Conservation (phyloP, 2,888 invertebrate genomes). For the Pristionchus entomophagus region DNA sequence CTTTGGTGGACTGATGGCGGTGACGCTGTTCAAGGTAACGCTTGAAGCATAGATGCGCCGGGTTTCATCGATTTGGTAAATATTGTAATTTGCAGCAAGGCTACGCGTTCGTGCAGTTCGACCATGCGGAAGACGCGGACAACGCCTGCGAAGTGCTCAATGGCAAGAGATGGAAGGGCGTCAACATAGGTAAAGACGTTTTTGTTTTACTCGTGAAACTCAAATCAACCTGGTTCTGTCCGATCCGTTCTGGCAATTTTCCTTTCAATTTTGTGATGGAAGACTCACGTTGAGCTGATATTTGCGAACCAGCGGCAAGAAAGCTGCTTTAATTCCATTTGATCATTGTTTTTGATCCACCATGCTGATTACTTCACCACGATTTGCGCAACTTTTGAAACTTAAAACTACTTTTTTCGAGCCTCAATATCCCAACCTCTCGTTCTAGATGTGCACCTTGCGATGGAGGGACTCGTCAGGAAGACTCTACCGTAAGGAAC, state of each 20-base stretch:
- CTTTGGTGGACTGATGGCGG: constrained; percentile 5
- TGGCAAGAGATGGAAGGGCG: constrained; percentile 44
- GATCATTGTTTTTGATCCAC: not conserved
- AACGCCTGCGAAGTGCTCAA: constrained; percentile 43
- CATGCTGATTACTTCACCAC: not conserved
- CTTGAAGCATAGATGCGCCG: not conserved
- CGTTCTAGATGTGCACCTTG: constrained; percentile 64
- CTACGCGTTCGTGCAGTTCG: constrained; percentile 45
- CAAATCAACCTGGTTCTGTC: too few relatives aligned
- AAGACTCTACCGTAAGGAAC: constrained; percentile 41
- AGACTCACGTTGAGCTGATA: too few relatives aligned
- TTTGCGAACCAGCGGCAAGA: not conserved
- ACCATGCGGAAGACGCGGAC: constrained; percentile 31
- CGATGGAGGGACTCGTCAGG: constrained; percentile 56
- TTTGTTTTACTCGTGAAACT: too few relatives aligned
- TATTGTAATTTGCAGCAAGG: not conserved
- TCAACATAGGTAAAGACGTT: not conserved
- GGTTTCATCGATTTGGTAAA: not conserved
- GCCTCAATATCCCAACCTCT: too few relatives aligned
- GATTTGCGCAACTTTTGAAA: not conserved
- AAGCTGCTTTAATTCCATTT: not conserved
- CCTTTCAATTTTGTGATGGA: too few relatives aligned
- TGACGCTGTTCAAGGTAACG: constrained; percentile 45
- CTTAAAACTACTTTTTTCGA: too few relatives aligned
- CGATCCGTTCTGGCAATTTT: too few relatives aligned